phyloP scores from a whole-genome alignment of 2,113 vertebrate genomes.

The Fregetta grallaria region DNA sequence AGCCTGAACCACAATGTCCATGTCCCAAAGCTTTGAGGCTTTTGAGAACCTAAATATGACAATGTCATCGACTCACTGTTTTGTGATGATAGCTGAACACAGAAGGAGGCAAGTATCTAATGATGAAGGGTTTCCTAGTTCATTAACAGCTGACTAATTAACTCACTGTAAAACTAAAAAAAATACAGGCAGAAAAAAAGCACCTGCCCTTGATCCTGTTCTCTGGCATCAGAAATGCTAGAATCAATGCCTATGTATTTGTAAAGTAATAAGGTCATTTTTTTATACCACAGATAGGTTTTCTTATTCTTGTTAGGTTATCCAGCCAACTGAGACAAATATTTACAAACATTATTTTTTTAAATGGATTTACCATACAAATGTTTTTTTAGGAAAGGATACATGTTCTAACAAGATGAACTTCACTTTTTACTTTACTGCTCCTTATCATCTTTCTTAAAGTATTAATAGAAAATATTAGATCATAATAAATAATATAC shows the following conservation, averaged over 20 bases:
- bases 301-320: background rate
- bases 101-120: background rate
- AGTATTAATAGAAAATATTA: conserved; percentile 50
- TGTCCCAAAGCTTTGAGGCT: background rate
- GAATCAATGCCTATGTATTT: background rate
- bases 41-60: background rate
- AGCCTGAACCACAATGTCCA: fast-evolving
- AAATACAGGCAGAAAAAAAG: background rate
- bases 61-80: background rate
- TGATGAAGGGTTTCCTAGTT: background rate
- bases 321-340: background rate
- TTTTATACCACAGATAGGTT: background rate
- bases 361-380: background rate
- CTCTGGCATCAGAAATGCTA: background rate
- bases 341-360: background rate
- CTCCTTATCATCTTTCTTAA: background rate
- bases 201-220: background rate
- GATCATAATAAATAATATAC: background rate
- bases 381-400: background rate
- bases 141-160: background rate
- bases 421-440: background rate
- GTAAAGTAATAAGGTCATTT: background rate
- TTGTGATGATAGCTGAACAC: background rate
- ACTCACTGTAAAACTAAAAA: background rate
- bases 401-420: background rate